Percentiles rank a stretch among this genome's conserved stretches.
Evolutionary conservation across 2,797 vertebrate species (phyloP).

Genomic region (Dendrocincla fuliginosa): DNA sequence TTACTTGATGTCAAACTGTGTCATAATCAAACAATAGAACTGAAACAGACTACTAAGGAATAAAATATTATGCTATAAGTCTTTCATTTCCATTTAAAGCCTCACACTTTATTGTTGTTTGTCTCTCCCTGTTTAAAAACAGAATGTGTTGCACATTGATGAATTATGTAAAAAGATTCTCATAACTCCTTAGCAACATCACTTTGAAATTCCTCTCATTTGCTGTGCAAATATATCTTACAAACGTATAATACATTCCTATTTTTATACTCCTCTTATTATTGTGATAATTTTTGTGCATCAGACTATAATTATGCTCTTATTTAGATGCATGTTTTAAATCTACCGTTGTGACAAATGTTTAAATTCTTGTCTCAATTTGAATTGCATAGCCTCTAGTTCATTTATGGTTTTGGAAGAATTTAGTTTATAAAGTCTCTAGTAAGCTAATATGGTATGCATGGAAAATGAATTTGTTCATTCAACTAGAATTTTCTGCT

Average conservation of each 20-base stretch:
- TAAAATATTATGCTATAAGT: background rate
- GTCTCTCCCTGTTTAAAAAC: background rate
- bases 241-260: background rate
- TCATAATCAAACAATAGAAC: background rate
- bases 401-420: conserved; percentile 55
- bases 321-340: conserved; percentile 45
- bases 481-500: conserved; percentile 68
- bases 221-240: conserved; percentile 11
- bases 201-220: background rate
- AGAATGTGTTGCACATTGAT: background rate
- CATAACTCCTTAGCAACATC: background rate
- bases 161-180: background rate
- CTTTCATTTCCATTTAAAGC: background rate
- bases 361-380: conserved; percentile 38
- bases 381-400: conserved; percentile 26
- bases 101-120: background rate
- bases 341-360: conserved; percentile 6
- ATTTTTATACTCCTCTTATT: conserved; percentile 10
- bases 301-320: conserved; percentile 32
- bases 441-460: conserved; percentile 38
- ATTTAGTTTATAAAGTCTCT: conserved; percentile 28
- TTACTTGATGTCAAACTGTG: background rate
- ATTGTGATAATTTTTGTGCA: conserved; percentile 20
- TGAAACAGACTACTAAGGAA: background rate
- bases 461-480: conserved; percentile 66